phyloP scores from a whole-genome alignment of 2,113 vertebrate species.

The Phrynosoma blainvillii region DNA sequence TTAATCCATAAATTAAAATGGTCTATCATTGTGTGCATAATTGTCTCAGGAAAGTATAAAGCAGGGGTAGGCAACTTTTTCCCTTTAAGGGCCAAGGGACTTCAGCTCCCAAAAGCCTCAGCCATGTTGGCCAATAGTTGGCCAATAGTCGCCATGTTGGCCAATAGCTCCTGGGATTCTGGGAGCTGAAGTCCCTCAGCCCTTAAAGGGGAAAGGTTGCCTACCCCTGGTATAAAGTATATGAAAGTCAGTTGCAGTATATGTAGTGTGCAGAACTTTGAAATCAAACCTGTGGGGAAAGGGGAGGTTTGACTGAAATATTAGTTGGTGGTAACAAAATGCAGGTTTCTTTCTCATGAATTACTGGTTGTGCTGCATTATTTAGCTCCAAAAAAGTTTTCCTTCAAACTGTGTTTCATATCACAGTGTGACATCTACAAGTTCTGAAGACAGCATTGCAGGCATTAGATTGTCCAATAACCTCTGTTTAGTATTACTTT shows the following conservation, averaged over 20 bases:
- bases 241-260: conserved; percentile 56
- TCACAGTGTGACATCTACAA: conserved; percentile 18
- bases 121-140: no score
- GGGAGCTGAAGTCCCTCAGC: no score
- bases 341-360: conserved; percentile 41
- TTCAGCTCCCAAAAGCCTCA: no score
- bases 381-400: background rate
- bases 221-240: no score
- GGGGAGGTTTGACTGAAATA: conserved; percentile 30
- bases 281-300: conserved; percentile 54
- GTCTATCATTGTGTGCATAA: conserved; percentile 38
- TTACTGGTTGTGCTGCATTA: conserved; percentile 22
- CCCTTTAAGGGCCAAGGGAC: no score
- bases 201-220: no score
- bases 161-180: no score
- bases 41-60: conserved; percentile 52
- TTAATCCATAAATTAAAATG: conserved; percentile 56
- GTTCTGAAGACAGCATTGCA: conserved; percentile 4
- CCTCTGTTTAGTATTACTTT: background rate
- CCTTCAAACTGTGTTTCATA: conserved; percentile 17
- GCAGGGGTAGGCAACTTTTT: no score
- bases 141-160: no score
- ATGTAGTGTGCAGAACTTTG: conserved; percentile 47
- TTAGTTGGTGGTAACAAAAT: conserved; percentile 49
- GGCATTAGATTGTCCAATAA: background rate